phyloP scores from a whole-genome alignment of 1,140 invertebrate genomes.

The Leptopilina clavipes region DNA sequence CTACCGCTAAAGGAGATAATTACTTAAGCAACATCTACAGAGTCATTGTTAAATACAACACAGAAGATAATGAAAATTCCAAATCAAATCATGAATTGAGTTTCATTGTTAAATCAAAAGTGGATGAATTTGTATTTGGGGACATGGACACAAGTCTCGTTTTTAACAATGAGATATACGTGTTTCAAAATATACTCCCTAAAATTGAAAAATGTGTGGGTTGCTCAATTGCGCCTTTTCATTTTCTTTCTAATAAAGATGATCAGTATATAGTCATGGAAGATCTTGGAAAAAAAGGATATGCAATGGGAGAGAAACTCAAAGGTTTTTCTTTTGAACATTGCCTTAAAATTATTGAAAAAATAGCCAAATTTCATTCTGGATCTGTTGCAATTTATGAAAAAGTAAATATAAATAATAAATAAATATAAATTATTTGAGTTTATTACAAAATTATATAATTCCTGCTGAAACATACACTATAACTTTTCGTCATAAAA shows the following conservation, averaged over 20 bases:
- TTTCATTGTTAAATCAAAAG: not conserved
- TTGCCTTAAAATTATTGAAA: slow-evolving; percentile 68
- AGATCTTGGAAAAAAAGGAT: not conserved
- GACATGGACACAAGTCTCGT: not conserved
- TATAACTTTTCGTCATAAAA: no score
- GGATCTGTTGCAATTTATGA: slow-evolving; percentile 71
- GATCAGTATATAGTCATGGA: not conserved
- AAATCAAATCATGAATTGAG: slow-evolving; percentile 41
- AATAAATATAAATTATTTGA: not conserved
- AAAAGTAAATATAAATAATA: slow-evolving; percentile 57
- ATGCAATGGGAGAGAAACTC: slow-evolving; percentile 58
- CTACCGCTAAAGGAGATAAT: not conserved
- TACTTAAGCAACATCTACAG: not conserved
- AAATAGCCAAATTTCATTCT: slow-evolving; percentile 76
- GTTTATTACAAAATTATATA: no score
- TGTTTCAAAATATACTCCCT: not conserved
- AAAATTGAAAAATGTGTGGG: not conserved
- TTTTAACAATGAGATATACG: not conserved
- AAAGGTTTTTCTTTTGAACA: slow-evolving; percentile 71
- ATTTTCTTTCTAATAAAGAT: not conserved
- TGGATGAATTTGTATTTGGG: not conserved
- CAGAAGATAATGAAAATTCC: not conserved
- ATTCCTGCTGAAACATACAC: no score
- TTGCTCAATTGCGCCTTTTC: not conserved
- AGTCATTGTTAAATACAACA: not conserved